These are phyloP conservation scores for Blastobasis adustella DNA, from an alignment of 2,888 invertebrate genomes.

Conservation along the genomic window DNA sequence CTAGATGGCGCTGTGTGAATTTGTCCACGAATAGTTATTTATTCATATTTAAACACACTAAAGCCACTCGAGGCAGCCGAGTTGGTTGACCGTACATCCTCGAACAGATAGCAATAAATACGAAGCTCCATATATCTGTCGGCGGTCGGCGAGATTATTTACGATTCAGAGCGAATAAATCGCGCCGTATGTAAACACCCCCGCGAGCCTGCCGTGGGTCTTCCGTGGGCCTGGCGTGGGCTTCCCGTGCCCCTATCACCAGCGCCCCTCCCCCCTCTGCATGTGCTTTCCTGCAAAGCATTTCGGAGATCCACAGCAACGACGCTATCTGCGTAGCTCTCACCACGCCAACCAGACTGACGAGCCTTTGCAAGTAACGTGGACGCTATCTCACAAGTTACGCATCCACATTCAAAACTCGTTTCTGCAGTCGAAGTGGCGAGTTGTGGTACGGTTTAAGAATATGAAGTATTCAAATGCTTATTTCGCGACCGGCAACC, in stretches of 20 bases:
- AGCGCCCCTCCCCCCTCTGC: too few relatives aligned
- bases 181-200: conserved; percentile 57
- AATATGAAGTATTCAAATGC: too few relatives aligned
- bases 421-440: too few relatives aligned
- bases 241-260: not conserved
- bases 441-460: too few relatives aligned
- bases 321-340: not conserved
- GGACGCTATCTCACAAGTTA: too few relatives aligned
- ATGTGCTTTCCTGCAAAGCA: not conserved
- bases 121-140: conserved; percentile 64
- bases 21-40: too few relatives aligned
- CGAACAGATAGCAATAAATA: conserved; percentile 61
- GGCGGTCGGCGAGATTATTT: conserved; percentile 52
- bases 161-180: conserved; percentile 50
- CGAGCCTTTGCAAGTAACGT: too few relatives aligned
- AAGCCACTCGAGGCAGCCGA: not conserved
- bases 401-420: too few relatives aligned
- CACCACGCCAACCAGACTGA: too few relatives aligned
- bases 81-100: conserved; percentile 31
- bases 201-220: conserved; percentile 5
- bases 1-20: too few relatives aligned
- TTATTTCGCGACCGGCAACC: too few relatives aligned
- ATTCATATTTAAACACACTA: too few relatives aligned
- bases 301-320: not conserved
- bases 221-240: conserved; percentile 1